Base-by-base conservation (phyloP, 1,140 invertebrate species). In the Eupristina koningsbergeri region DNA sequence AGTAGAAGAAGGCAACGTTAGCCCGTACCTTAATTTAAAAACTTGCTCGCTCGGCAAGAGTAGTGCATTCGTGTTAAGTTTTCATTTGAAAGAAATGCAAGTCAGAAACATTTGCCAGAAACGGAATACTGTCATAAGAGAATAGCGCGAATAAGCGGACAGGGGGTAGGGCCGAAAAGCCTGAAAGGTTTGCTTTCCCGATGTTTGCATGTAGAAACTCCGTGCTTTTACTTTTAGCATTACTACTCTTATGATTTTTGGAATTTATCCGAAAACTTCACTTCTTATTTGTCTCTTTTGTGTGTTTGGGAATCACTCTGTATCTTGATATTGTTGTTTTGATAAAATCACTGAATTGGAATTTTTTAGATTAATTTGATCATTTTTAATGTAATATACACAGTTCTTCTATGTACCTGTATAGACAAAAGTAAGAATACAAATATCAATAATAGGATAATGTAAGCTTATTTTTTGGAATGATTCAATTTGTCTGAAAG, bases 41-140 rank as follows among this genome's bases (percentile, higher is more conserved):
- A 86, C 84, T 80, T 85, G 67, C 50, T 78, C 84, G 69, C 58
- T 79, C 75, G 50, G 69, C 77, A 81, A 39, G 63, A 80, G 84
- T 63, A 86, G 81, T 80, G 85, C 76, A 86, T 88, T 85, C 85
- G 86, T 86, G 86, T 89, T 89, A 88, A 89, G 87, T 87, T 89
- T 89, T 88, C 85, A 89, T 88, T 86, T 88, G 79, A 86, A 83
- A 80, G 83, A 88, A 87, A 88, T 81, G 84, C 83, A 76, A 85
- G 87, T 83, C 81, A 81, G 84, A 86, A 87, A 85, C 79, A 84
- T 83, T 86, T 86, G 85, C 85, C 87, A 88, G 85, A 87, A 88
- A 84, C 86, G 85, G 86, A 87, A 85, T 71, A 84, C 84, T 83
- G 84, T 85, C 80, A 81, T 75, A 45, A 83, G 64, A 85, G 80